Base-by-base conservation (phyloP, 2,797 vertebrate genomes). In the Steatocranus sp. region DNA sequence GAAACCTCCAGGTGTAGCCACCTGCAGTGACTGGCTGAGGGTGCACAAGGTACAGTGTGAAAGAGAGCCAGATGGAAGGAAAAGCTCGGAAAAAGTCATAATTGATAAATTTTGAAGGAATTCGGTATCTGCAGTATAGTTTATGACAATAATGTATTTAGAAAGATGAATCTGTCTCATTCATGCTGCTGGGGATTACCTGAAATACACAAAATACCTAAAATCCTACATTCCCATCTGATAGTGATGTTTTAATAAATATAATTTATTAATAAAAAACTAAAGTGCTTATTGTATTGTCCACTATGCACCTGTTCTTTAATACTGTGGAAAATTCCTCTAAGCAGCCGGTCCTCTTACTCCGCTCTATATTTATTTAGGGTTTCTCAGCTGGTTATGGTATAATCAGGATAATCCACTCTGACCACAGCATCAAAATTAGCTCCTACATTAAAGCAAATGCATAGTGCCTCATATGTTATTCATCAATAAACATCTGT, bases 21-120 rank as follows among this genome's bases (percentile, higher is more conserved):
- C 11, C 32, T 8, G 32, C 11, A 14, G 18, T 8, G n/a, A 8
- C 7, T 20, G 4, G 18, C 20, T 14, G 11, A n/a, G 18, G 18
- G 32, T 14, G 56, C 30, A 0, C 0, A 58, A 58, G 56, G 30
- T 0, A 61, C 18, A 5, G 17, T 61, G 18, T 8, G 32, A 34
- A 61, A 34, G 56, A n/a, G 4, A 61, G 56, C 11, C 32, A 61
- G 56, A 5, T 4, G 56, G 58, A 63, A 36, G 58, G 18, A 20
- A 20, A 36, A 20, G 5, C 6, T 61, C 56, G 34, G 17, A 58
- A 58, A 58, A 58, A 41, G 46, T 50, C n/a, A 1, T 15, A 1
- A 61, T 1, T 61, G 20, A 5, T 1, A 4, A 23, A 8, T 43
- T 74, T 75, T 53, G 34, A 30, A 41, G 6, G 8, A 38, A 82